Percentiles rank a stretch among this genome's conserved stretches.
These are phyloP conservation scores for Pseudocheirus occidentalis DNA, from an alignment of 2,797 vertebrate genomes.

Conservation along the genomic window DNA sequence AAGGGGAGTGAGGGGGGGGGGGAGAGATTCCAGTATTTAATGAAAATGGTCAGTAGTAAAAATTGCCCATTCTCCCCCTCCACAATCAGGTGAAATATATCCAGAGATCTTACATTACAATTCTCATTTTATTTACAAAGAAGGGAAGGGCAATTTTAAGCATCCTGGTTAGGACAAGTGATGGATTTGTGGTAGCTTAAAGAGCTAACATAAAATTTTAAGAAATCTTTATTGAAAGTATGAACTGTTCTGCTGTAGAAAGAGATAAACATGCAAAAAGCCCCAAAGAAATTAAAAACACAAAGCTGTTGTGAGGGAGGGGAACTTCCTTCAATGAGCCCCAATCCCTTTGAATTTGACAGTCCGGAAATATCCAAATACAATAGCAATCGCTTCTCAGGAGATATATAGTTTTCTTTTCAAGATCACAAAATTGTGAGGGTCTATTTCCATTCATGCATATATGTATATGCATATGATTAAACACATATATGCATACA, in stretches of 20 bases:
- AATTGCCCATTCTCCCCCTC: accelerated
- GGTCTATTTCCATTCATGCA: not conserved
- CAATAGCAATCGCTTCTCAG: not conserved
- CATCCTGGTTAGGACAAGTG: not conserved
- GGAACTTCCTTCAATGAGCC: not conserved
- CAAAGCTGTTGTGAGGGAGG: not conserved
- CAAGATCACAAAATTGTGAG: not conserved
- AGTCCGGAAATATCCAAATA: not conserved
- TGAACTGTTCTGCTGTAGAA: not conserved
- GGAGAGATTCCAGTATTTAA: not conserved
- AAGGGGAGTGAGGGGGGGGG: not conserved
- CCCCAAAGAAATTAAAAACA: not conserved
- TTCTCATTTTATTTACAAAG: not conserved
- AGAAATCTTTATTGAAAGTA: not conserved
- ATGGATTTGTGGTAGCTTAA: not conserved
- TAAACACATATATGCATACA: not conserved
- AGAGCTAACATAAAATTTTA: not conserved
- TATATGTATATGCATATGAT: not conserved
- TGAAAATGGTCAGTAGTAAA: not conserved
- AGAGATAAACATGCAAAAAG: not conserved
- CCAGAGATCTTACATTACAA: not conserved
- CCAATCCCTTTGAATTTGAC: not conserved
- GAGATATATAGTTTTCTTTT: not conserved
- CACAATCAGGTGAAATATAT: not conserved
- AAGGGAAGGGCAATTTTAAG: not conserved